Conservation (phyloP, 2,888 invertebrate species). For the Sipunculus nudus region DNA sequence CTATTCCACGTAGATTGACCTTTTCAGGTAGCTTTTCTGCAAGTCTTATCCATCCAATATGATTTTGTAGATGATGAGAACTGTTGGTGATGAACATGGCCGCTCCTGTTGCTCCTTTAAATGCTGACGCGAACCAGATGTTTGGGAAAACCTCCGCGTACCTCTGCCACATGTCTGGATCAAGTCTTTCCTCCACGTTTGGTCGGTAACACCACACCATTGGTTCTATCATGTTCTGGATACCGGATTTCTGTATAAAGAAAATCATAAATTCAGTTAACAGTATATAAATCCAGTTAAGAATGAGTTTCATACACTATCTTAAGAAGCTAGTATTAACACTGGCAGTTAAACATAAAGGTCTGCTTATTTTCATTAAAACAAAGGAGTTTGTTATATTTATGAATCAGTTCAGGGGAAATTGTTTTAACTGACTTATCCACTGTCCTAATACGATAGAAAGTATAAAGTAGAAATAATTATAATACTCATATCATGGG, state of each 20-base stretch:
- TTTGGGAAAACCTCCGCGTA: constrained; percentile 75
- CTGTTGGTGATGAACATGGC: constrained; percentile 76
- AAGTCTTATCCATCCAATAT: constrained; percentile 75
- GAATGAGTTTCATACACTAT: too few relatives aligned
- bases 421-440: too few relatives aligned
- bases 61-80: constrained; percentile 76
- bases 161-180: constrained; percentile 68
- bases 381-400: too few relatives aligned
- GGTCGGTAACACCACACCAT: constrained; percentile 80
- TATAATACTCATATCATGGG: too few relatives aligned
- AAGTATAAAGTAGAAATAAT: too few relatives aligned
- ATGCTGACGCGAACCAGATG: constrained; percentile 85
- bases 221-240: constrained; percentile 73
- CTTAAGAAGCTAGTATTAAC: too few relatives aligned
- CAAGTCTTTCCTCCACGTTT: constrained; percentile 42
- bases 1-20: constrained; percentile 60
- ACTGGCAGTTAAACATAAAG: too few relatives aligned
- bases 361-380: too few relatives aligned
- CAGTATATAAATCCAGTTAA: too few relatives aligned
- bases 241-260: not conserved
- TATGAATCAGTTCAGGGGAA: too few relatives aligned
- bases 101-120: constrained; percentile 84
- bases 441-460: too few relatives aligned
- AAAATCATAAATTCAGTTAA: not conserved
- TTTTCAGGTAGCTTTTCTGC: constrained; percentile 49